Conservation (phyloP, 2,797 vertebrate genomes). For the Myiotriccus ornatus region DNA sequence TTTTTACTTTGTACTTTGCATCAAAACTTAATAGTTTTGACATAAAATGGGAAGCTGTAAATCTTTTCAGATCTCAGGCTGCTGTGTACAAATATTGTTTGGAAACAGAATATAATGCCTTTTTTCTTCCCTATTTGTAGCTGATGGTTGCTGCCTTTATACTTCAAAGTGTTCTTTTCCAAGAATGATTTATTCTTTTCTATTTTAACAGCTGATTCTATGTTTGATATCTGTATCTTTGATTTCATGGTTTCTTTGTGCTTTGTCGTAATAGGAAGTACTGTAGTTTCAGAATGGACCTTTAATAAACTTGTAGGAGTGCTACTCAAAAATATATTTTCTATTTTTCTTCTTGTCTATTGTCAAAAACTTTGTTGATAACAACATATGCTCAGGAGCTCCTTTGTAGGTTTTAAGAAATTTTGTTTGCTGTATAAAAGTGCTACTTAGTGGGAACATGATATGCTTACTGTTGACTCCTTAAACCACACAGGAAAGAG, state of each 20-base stretch:
- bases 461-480: not conserved
- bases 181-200: not conserved
- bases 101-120: not conserved
- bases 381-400: not conserved
- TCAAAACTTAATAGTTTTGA: conserved; percentile 14
- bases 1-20: conserved; percentile 53
- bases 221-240: not conserved
- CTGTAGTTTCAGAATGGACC: not conserved
- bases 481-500: not conserved
- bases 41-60: not conserved
- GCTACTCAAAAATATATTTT: not conserved
- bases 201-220: conserved; percentile 2
- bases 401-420: not conserved
- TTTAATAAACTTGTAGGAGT: not conserved
- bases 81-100: not conserved
- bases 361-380: not conserved
- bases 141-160: not conserved
- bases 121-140: not conserved
- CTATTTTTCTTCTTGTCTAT: not conserved
- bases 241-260: not conserved
- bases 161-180: not conserved
- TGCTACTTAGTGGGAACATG: not conserved
- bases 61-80: not conserved
- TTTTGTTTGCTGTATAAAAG: not conserved
- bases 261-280: not conserved